Evolutionary conservation across 1,140 invertebrate genomes (phyloP), one percentile per base, ranked within the genome.

Genomic region (Drosophila funebris): DNA sequence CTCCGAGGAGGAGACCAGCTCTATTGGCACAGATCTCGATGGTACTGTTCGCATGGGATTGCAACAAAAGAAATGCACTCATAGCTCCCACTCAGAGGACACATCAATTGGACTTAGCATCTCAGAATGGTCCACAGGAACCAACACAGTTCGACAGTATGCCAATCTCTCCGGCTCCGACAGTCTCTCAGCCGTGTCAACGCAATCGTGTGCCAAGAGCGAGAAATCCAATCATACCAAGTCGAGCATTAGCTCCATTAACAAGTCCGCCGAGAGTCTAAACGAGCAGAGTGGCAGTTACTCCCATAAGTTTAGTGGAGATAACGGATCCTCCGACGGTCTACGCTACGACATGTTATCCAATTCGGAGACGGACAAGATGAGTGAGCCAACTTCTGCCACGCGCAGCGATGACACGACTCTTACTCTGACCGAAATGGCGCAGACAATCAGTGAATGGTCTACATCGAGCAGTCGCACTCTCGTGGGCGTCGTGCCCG

Each of bases 121-220:
- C 81, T 96, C 96, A 1, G 96, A 97, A 76, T 97, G 96, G 95
- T 96, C 96, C 0, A 96, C 96, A 33, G 96, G 95, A 20, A 96
- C 95, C 1, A 96, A 95, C 75, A 96, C 96, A 0, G 95, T 96
- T 0, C 94, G 95, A 11, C 95, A 95, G 82, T 96, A 94, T 93
- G 95, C 93, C 73, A 96, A 94, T 94, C 92, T 95, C 9, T 95
- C 94, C 0, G 94, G 93, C 8, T 94, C 94, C 3, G 94, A 94
- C 73, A 94, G 93, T 74, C 92, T 94, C 14, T 94, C 94, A 0
- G 93, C 92, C 1, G 93, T 94, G 1, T 95, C 94, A 13, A 94
- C 94, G 48, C 89, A 92, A 13, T 92, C 92, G 0, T 92, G 91
- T 58, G 92, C 92, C 6, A 94, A 94, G 78, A 95, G 94, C 85